Percentiles rank a stretch among this genome's conserved stretches.
phyloP scores from a whole-genome alignment of 2,797 vertebrate genomes.

The Myiothlypis chrysogaster region DNA sequence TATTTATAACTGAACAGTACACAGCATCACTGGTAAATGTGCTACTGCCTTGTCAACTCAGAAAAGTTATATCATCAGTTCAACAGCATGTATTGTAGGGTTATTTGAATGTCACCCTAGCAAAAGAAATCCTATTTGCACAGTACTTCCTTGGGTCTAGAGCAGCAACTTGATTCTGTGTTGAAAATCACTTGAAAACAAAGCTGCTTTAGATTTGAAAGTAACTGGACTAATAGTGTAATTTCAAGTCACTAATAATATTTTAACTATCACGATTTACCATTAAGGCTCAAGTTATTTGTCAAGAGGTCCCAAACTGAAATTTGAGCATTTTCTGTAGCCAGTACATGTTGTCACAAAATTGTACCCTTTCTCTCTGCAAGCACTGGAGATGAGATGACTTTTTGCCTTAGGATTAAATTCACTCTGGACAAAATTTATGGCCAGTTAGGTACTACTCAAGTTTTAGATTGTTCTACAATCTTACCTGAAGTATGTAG shows the following conservation, averaged over 20 bases:
- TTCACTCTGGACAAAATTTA: not conserved
- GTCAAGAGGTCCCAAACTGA: not conserved
- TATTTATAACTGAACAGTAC: not conserved
- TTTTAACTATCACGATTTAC: not conserved
- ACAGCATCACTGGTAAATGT: not conserved
- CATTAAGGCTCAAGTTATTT: not conserved
- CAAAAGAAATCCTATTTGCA: not conserved
- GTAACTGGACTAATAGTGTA: not conserved
- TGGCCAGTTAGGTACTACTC: not conserved
- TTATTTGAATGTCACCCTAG: not conserved
- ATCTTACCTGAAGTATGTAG: not conserved
- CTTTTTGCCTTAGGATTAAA: not conserved
- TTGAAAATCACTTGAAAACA: not conserved
- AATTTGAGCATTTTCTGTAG: not conserved
- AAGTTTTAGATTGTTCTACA: not conserved
- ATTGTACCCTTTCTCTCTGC: not conserved
- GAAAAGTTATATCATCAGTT: not conserved
- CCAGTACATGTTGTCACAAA: not conserved
- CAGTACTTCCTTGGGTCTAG: not conserved
- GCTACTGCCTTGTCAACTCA: not conserved
- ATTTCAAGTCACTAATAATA: not conserved
- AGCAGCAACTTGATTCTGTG: not conserved
- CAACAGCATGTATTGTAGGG: not conserved
- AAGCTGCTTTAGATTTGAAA: not conserved
- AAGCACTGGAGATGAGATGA: not conserved